Base-by-base conservation (phyloP, 2,888 invertebrate genomes). In the Eremobia ochroleuca region DNA sequence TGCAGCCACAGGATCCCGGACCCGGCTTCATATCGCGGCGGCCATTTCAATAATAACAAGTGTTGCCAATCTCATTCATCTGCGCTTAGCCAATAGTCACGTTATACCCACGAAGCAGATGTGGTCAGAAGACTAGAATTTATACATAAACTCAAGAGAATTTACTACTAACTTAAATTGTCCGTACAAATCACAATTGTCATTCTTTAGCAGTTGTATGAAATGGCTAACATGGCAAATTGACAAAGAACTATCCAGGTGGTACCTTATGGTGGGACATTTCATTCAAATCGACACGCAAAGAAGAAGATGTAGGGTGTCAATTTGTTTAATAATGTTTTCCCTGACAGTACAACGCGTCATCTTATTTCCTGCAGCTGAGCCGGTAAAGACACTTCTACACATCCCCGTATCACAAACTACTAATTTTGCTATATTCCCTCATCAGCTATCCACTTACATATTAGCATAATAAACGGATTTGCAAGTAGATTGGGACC, bases 31-130 rank as follows among this genome's bases (percentile, higher is more conserved):
- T 61, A 40, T 79, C 28, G 46, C 34, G 62, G 58, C 68, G 73
- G 67, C 55, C 31, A 81, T 83, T 75, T 78, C 71, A 75, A 77
- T 78, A 78, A 75, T 80, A 76, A 75, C 86, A 86, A 86, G 73
- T 86, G 84, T 76, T 64, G 70, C 66, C 65, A 73, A 81, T 76
- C 79, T 84, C 73, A 86, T 82, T 73, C 67, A 68, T 77, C 37
- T 72, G 25, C 37, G 64, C 66, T 69, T 65, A 81, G 59, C 46
- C 52, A 46, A 75, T 64, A 76, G 72, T 65, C 40, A 62, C 58
- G 52, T 55, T 76, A 68, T 65, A 52, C 21, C 1, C 15, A 66
- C 40, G 0, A 28, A 4, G 55, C 4, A 76, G 58, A 49, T 28
- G 4, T 8, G 21, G 0, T 5, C 71, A 65, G 70, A 71, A 74